phyloP scores from a whole-genome alignment of 2,797 vertebrate genomes.

The Sphenopsis melanotis region DNA sequence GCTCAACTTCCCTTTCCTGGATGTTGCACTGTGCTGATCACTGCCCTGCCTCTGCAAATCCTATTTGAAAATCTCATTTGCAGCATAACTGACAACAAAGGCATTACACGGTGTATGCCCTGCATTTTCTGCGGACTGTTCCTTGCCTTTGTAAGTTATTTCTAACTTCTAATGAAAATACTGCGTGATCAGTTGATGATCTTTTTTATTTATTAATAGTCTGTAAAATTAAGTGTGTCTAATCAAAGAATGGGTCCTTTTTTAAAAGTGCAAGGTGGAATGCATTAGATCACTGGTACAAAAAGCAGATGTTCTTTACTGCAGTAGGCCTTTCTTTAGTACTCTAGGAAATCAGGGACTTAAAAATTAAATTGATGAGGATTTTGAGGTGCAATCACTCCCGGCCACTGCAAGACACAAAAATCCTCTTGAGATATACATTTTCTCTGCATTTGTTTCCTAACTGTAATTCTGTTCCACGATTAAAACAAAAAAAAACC shows the following conservation, averaged over 20 bases:
- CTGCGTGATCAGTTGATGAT: conserved; percentile 17
- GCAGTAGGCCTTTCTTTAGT: conserved; percentile 41
- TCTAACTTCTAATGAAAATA: conserved; percentile 42
- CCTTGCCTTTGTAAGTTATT: conserved; percentile 59
- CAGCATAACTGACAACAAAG: conserved; percentile 69
- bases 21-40: conserved; percentile 48
- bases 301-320: conserved; percentile 55
- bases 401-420: conserved; percentile 2
- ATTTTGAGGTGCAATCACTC: conserved; percentile 36
- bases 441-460: conserved; percentile 50
- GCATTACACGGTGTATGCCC: conserved; percentile 50
- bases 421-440: not conserved
- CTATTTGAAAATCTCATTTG: conserved; percentile 73
- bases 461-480: conserved; percentile 10
- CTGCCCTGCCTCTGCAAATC: conserved; percentile 60
- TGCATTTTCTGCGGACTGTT: conserved; percentile 16
- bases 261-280: conserved; percentile 57
- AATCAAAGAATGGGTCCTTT: conserved; percentile 51
- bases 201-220: conserved; percentile 55
- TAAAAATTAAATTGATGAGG: conserved; percentile 53
- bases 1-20: conserved; percentile 43
- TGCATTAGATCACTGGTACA: conserved; percentile 37
- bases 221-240: conserved; percentile 64
- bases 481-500: not conserved
- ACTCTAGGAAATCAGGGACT: conserved; percentile 7